phyloP scores from a whole-genome alignment of 2,113 vertebrate genomes.

The Ovis aries region DNA sequence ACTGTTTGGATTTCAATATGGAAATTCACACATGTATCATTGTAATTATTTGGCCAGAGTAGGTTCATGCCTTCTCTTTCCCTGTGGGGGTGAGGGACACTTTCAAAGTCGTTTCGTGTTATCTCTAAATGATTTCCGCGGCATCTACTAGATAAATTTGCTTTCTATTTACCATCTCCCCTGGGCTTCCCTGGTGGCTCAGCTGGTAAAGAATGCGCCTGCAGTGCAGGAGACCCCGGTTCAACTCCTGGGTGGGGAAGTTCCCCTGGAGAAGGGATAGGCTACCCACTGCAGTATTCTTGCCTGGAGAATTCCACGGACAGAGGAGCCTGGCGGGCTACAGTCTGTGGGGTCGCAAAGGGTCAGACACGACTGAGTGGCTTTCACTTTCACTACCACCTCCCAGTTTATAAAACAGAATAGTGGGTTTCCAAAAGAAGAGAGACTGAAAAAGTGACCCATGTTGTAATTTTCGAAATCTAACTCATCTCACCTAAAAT shows the following conservation, averaged over 20 bases:
- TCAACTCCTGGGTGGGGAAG: background rate
- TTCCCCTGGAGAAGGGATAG: background rate
- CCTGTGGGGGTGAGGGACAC: background rate
- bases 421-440: background rate
- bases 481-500: background rate
- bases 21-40: background rate
- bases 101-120: background rate
- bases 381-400: background rate
- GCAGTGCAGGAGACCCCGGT: background rate
- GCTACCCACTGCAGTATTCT: background rate
- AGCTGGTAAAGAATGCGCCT: background rate
- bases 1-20: background rate
- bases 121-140: background rate
- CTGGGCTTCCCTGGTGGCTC: background rate
- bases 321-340: background rate
- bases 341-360: accelerated
- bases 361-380: background rate
- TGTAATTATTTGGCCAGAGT: background rate
- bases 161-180: background rate
- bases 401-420: background rate
- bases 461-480: background rate
- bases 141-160: background rate
- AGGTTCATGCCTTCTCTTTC: background rate
- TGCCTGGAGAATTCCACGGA: background rate
- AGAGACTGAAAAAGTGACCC: background rate